Base-by-base conservation (phyloP, 2,797 vertebrate species). In the Pelochelys cantorii region DNA sequence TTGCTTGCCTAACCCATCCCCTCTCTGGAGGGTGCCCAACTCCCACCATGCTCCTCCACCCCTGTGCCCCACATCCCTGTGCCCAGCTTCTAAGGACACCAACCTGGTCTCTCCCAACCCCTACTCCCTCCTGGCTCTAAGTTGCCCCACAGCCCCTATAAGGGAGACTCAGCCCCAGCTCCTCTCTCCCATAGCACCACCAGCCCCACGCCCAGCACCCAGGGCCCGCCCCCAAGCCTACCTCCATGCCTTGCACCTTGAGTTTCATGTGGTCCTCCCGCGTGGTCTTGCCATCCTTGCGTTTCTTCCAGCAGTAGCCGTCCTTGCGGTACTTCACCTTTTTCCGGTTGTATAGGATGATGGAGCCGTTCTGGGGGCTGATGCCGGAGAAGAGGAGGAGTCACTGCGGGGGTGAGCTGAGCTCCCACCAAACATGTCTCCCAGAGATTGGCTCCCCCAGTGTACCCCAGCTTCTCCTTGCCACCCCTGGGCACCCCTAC, bases 181-280 rank as follows among this genome's bases (percentile, higher is more conserved):
- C 29, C 29, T 31, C 29, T 31, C 31, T 11, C 59, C 23, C 23
- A 27, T 25, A 2, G 4, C 11, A 13, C 27, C 60, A 56, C 55
- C 60, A 20, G 34, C 34, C 62, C 11, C 29, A 23, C 11, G 31
- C 13, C 71, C 25, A 29, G 13, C 80, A 75, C n/a, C 27, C 25
- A 5, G 59, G 9, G 8, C 62, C 9, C 31, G 22, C 27, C 60
- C 62, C 8, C 27, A 3, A 23, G 25, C 48, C 14, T 81, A 99
- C 99, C 98, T 99, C 98, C 96, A 98, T 98, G 90, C 99, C 99
- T 96, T 99, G 98, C 93, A 99, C 99, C 97, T 99, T 99, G 60
- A 99, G 98, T 96, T 99, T 99, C 99, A 99, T 99, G 97, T 99
- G 99, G 97, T 99, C 99, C 93, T 99, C 99, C 84, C 99, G 98